These are phyloP conservation scores for Uloborus plumipes DNA, from an alignment of 2,888 invertebrate genomes.

Conservation along the genomic window DNA sequence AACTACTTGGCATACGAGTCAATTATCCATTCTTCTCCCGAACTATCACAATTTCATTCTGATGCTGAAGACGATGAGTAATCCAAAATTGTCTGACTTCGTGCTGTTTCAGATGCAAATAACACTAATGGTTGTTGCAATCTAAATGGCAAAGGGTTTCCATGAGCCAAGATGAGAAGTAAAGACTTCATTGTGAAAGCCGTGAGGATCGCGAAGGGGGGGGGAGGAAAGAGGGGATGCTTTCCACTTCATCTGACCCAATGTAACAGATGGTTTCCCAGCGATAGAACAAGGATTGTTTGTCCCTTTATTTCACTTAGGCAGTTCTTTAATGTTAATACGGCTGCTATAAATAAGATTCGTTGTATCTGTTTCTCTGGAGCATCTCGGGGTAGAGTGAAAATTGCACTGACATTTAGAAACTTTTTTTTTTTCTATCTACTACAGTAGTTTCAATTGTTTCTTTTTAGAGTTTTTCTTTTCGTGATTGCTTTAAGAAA, in stretches of 20 bases:
- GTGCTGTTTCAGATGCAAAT: too few relatives aligned
- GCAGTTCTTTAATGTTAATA: slow-evolving; percentile 27
- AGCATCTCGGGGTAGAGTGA: slow-evolving; percentile 1
- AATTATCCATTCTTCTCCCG: too few relatives aligned
- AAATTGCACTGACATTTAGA: not conserved
- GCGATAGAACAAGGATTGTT: slow-evolving; percentile 40
- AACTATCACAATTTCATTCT: too few relatives aligned
- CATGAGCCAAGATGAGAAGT: not conserved
- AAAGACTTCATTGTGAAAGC: not conserved
- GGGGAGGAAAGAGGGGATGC: not conserved
- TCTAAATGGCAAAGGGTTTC: too few relatives aligned
- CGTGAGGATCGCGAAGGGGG: not conserved
- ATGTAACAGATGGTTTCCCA: slow-evolving; percentile 42
- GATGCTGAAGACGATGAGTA: too few relatives aligned
- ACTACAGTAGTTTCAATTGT: too few relatives aligned
- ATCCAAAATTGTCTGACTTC: too few relatives aligned
- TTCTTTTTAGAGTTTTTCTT: too few relatives aligned
- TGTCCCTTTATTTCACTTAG: slow-evolving; percentile 13
- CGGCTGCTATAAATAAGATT: slow-evolving; percentile 42
- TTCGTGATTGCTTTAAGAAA: too few relatives aligned
- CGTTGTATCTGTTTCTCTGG: slow-evolving; percentile 6
- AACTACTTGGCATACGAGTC: too few relatives aligned
- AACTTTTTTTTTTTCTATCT: too few relatives aligned
- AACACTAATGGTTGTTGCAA: too few relatives aligned
- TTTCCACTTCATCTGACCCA: slow-evolving; percentile 47